Percentiles rank a stretch among this genome's conserved stretches.
Conservation (phyloP, 1,140 invertebrate species). For the Drosophila ficusphila region DNA sequence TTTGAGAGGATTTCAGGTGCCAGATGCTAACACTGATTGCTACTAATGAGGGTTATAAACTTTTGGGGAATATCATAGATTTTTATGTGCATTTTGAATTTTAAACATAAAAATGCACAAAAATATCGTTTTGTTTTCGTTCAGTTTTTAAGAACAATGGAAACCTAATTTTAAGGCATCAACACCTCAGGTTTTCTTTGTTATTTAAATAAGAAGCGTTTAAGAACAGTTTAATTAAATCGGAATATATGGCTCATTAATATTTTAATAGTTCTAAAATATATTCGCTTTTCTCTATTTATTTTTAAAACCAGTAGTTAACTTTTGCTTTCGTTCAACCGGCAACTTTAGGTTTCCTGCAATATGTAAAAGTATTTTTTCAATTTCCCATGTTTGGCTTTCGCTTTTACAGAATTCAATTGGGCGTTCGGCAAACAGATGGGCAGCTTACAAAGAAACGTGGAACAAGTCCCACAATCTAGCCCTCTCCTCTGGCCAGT, state of each 20-base stretch:
- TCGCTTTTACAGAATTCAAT: conserved; percentile 13
- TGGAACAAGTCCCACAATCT: not conserved
- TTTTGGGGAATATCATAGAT: not conserved
- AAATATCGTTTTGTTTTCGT: not conserved
- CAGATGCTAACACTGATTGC: conserved; percentile 11
- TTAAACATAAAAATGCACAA: not conserved
- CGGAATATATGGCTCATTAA: no score
- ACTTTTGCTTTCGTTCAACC: no score
- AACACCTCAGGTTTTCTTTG: not conserved
- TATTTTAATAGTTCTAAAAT: no score
- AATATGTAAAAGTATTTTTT: not conserved
- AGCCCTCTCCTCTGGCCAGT: conserved; percentile 16
- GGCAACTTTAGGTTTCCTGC: not conserved
- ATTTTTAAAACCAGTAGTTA: no score
- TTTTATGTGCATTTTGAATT: not conserved
- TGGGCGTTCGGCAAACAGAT: conserved; percentile 12
- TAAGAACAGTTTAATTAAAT: no score
- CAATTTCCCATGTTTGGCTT: not conserved
- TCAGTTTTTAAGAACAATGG: not conserved
- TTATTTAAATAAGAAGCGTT: not conserved
- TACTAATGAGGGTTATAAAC: conserved; percentile 17
- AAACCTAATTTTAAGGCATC: not conserved
- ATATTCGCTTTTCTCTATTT: no score
- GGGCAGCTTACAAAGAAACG: not conserved
- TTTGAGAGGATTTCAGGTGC: not conserved